These are phyloP conservation scores for Tetranychus cinnabarinus DNA, from an alignment of 1,140 invertebrate genomes.

Conservation along the genomic window DNA sequence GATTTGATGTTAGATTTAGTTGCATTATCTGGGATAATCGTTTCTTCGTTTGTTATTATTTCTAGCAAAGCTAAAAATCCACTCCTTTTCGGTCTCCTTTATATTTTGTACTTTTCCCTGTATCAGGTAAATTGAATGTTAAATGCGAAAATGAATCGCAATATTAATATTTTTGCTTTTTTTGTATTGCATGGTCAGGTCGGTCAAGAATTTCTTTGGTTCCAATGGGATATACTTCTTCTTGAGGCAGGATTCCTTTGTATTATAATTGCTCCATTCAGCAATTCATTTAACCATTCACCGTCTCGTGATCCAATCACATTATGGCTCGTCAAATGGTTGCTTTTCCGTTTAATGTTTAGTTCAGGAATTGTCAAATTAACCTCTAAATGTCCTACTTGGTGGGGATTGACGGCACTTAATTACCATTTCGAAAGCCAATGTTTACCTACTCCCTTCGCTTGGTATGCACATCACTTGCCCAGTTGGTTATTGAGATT, in stretches of 20 bases:
- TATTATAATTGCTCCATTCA: conserved; percentile 38
- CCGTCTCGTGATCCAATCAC: conserved; percentile 29
- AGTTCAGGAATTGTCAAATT: conserved; percentile 49
- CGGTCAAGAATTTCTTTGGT: conserved; percentile 48
- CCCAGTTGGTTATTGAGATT: conserved; percentile 40
- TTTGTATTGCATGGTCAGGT: conserved; percentile 16
- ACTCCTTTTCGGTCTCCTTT: conserved; percentile 37
- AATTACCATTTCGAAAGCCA: conserved; percentile 49
- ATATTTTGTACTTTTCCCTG: conserved; percentile 46
- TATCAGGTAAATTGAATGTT: conserved; percentile 31
- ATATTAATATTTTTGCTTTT: background rate
- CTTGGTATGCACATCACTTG: conserved; percentile 42
- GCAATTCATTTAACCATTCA: conserved; percentile 9
- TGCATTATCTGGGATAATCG: conserved; percentile 15
- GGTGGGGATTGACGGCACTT: conserved; percentile 50
- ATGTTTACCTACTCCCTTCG: conserved; percentile 38
- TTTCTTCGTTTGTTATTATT: conserved; percentile 41
- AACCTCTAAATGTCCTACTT: conserved; percentile 43
- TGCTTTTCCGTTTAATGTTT: conserved; percentile 52
- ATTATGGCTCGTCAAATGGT: conserved; percentile 48
- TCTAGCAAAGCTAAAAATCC: conserved; percentile 34
- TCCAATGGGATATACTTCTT: conserved; percentile 52
- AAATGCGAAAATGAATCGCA: background rate
- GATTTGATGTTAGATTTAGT: conserved; percentile 45
- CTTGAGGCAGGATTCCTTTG: conserved; percentile 51